Percentiles rank a stretch among this genome's conserved stretches.
These are phyloP conservation scores for Marmota monax DNA, from an alignment of 2,113 vertebrate genomes.

Conservation along the genomic window DNA sequence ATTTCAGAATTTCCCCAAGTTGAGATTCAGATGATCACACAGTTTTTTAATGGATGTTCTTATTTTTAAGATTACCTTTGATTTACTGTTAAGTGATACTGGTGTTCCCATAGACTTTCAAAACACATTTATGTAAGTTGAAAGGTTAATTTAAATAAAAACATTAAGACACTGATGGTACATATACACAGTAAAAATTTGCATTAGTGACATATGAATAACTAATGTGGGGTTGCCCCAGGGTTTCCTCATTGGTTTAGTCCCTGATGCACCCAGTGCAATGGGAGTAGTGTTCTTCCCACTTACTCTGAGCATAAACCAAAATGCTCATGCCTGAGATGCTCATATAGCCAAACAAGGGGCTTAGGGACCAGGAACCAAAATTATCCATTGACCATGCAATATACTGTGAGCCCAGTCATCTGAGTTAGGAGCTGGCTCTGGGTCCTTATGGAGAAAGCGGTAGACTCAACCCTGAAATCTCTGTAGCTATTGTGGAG, in stretches of 20 bases:
- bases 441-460: not conserved
- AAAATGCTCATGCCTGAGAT: not conserved
- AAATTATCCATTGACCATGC: rapidly evolving
- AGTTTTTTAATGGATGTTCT: too few relatives aligned
- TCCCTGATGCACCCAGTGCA: too few relatives aligned
- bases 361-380: not conserved
- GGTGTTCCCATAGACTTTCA: not conserved
- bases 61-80: not conserved
- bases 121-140: not conserved
- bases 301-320: rapidly evolving
- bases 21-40: not conserved
- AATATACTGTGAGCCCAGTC: rapidly evolving
- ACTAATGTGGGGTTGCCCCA: not conserved
- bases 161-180: rapidly evolving
- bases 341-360: too few relatives aligned
- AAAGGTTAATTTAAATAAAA: not conserved
- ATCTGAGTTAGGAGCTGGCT: not conserved
- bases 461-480: not conserved
- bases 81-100: not conserved
- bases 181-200: not conserved
- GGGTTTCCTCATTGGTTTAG: rapidly evolving
- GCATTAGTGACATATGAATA: rapidly evolving
- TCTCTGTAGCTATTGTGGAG: not conserved
- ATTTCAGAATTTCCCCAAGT: not conserved
- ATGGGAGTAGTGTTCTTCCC: rapidly evolving